These are phyloP conservation scores for Linnaemya vulpina DNA, from an alignment of 2,888 invertebrate species.

Conservation along the genomic window DNA sequence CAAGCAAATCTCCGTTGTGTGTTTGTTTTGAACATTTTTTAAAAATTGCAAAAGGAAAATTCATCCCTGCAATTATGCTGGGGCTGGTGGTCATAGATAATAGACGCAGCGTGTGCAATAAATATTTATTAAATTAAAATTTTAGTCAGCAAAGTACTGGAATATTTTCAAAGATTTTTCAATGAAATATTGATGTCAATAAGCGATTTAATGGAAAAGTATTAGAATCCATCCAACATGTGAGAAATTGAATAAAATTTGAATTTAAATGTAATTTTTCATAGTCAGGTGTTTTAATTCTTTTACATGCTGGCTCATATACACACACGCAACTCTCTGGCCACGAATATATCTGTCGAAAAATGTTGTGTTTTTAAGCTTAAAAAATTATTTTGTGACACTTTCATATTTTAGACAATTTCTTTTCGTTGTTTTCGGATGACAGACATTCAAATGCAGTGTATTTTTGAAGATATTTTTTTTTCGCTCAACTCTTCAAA, in stretches of 20 bases:
- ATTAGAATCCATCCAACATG: no score
- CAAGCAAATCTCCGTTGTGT: conserved; percentile 23
- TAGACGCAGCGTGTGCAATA: conserved; percentile 1
- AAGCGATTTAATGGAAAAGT: neutral
- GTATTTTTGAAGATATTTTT: conserved; percentile 48
- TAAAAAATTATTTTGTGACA: conserved; percentile 11
- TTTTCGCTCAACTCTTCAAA: conserved; percentile 59
- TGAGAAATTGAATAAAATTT: no score
- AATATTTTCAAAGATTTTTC: conserved; percentile 6
- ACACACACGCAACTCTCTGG: neutral
- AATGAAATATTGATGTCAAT: neutral
- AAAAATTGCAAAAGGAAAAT: neutral
- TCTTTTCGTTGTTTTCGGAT: neutral
- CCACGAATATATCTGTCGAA: neutral
- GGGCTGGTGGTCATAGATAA: conserved; percentile 24
- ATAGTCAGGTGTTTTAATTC: no score
- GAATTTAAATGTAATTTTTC: no score
- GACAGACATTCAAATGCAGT: conserved; percentile 61
- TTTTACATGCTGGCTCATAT: no score
- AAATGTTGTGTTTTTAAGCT: conserved; percentile 46
- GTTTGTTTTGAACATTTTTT: neutral
- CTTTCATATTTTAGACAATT: conserved; percentile 9
- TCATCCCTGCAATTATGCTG: conserved; percentile 27
- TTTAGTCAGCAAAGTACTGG: neutral
- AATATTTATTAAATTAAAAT: conserved; percentile 35